Conservation (phyloP, 1,140 invertebrate species). For the Brachionus asplanchnoidis region DNA sequence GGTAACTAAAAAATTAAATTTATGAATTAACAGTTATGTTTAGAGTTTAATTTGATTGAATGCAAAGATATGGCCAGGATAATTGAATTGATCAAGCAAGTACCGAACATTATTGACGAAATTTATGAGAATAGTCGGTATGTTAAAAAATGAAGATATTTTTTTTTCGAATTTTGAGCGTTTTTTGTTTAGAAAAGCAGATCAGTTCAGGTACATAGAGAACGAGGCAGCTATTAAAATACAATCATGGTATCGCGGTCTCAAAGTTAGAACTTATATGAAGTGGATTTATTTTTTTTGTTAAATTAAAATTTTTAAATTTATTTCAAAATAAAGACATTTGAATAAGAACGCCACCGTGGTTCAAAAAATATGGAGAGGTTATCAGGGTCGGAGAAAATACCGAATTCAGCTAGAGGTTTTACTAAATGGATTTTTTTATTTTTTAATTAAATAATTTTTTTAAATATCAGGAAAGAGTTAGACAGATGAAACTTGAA, state of each 20-base stretch:
- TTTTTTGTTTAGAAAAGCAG: constrained; percentile 48
- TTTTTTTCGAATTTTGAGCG: neutral
- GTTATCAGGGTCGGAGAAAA: constrained; percentile 49
- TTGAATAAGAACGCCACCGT: constrained; percentile 49
- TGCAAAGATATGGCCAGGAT: neutral
- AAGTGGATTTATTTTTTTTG: constrained; percentile 46
- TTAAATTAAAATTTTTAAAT: neutral
- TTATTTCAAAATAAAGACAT: constrained; percentile 47
- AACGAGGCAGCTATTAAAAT: constrained; percentile 50
- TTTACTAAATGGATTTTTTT: neutral
- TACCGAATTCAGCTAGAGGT: constrained; percentile 52
- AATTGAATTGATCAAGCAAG: constrained; percentile 26
- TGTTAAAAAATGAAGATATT: neutral
- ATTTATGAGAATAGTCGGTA: constrained; percentile 29
- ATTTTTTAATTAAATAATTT: neutral
- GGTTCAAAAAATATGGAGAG: constrained; percentile 54
- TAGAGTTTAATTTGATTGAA: neutral
- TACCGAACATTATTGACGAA: constrained; percentile 34
- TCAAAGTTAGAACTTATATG: constrained; percentile 48
- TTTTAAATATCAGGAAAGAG: neutral
- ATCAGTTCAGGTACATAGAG: constrained; percentile 48
- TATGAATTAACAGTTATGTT: neutral
- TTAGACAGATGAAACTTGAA: neutral
- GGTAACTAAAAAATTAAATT: neutral
- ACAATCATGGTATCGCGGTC: constrained; percentile 53